phyloP scores from a whole-genome alignment of 2,797 vertebrate species.

The Sylvilagus floridanus region DNA sequence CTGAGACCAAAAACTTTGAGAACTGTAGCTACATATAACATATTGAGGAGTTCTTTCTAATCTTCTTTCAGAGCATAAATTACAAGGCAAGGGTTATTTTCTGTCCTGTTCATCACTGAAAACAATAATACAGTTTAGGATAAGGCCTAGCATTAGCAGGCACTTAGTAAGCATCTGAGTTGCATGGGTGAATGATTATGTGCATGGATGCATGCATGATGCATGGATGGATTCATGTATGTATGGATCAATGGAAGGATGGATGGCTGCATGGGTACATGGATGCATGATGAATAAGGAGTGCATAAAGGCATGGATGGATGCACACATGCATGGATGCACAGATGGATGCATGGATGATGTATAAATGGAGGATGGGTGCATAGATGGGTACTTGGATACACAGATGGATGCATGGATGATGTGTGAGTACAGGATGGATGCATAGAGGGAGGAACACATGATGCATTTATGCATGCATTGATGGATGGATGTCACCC shows the following conservation, averaged over 20 bases:
- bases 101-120: neutral
- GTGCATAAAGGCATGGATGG: too few species aligned
- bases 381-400: too few species aligned
- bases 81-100: neutral
- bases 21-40: neutral
- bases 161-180: neutral
- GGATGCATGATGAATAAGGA: too few species aligned
- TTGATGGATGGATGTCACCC: neutral
- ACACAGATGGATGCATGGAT: too few species aligned
- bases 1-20: neutral
- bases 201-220: neutral
- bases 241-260: neutral
- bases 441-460: too few species aligned
- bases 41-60: neutral
- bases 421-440: too few species aligned
- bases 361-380: too few species aligned
- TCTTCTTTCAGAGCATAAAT: conserved; percentile 5
- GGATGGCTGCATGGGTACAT: neutral
- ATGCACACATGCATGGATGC: neutral
- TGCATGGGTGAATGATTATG: neutral
- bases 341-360: too few species aligned
- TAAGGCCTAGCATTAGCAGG: neutral
- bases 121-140: neutral
- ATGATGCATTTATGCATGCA: neutral
- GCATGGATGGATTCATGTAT: neutral